A percentile compares a stretch with the other conserved stretches of the same genome.
Conservation (phyloP, 2,888 invertebrate genomes). For the Parnassius apollo region DNA sequence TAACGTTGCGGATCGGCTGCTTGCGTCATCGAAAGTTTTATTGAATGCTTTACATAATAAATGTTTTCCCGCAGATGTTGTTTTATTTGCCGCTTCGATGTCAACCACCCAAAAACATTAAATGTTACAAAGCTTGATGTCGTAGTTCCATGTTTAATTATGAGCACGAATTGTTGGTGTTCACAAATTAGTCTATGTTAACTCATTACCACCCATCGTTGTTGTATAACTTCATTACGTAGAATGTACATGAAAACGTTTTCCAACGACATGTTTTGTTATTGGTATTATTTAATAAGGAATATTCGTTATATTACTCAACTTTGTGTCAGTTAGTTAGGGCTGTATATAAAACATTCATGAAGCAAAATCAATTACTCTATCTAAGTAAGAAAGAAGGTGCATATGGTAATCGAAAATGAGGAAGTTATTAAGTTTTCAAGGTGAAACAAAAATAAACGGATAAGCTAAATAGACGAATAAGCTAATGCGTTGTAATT, state of each 20-base stretch:
- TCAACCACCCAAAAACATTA: conserved; percentile 33
- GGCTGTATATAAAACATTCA: conserved; percentile 19
- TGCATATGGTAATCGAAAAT: conserved; percentile 4
- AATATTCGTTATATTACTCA: conserved; percentile 16
- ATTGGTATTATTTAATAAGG: background rate
- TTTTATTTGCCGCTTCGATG: conserved; percentile 70
- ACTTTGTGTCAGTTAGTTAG: background rate
- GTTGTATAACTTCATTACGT: background rate
- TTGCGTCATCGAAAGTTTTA: conserved; percentile 48
- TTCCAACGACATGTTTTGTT: background rate
- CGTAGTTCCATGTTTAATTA: conserved; percentile 32
- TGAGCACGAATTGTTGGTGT: conserved; percentile 23
- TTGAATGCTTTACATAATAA: conserved; percentile 66
- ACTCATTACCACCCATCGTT: conserved; percentile 13
- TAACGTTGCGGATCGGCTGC: conserved; percentile 43
- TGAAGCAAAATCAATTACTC: conserved; percentile 16
- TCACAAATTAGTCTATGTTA: conserved; percentile 30
- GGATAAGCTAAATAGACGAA: too few relatives aligned
- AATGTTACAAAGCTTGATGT: conserved; percentile 27
- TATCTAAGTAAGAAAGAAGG: background rate
- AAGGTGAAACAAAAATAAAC: background rate
- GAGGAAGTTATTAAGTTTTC: background rate
- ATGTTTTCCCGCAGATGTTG: conserved; percentile 68
- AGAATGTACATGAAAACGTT: background rate
- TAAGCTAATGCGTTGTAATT: too few relatives aligned